Evolutionary conservation across 2,113 vertebrate species (phyloP).

Genomic region (Parotia lawesii): DNA sequence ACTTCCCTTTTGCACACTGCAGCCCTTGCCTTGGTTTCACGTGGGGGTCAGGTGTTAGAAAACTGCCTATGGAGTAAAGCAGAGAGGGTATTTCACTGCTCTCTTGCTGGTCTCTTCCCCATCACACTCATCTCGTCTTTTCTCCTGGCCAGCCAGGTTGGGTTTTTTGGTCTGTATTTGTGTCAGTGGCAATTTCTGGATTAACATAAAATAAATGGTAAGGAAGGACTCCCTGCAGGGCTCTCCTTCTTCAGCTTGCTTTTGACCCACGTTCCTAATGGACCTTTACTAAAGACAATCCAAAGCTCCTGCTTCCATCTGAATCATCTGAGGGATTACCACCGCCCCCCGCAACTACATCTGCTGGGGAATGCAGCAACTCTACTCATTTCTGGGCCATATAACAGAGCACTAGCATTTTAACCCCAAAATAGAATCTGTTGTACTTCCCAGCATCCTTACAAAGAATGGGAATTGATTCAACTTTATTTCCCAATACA

Average conservation of each 20-base stretch:
- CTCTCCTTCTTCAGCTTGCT: background rate
- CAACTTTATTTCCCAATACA: background rate
- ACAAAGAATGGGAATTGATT: background rate
- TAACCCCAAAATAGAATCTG: background rate
- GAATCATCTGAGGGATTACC: background rate
- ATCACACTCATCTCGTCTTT: background rate
- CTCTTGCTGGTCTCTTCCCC: background rate
- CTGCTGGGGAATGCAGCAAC: background rate
- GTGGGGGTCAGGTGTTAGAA: background rate
- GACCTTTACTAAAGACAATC: background rate
- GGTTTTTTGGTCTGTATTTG: background rate
- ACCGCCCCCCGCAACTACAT: background rate
- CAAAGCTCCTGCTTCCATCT: background rate
- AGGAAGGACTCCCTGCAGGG: background rate
- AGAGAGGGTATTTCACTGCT: background rate
- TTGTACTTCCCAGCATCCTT: background rate
- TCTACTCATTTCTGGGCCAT: background rate
- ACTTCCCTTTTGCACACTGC: background rate
- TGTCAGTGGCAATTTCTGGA: background rate
- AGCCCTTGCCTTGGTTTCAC: background rate
- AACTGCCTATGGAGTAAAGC: background rate
- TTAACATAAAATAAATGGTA: background rate
- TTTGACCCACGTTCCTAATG: background rate
- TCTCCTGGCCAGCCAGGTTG: background rate
- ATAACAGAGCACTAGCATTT: background rate